Conservation (phyloP, 2,113 vertebrate species). For the Carollia perspicillata region DNA sequence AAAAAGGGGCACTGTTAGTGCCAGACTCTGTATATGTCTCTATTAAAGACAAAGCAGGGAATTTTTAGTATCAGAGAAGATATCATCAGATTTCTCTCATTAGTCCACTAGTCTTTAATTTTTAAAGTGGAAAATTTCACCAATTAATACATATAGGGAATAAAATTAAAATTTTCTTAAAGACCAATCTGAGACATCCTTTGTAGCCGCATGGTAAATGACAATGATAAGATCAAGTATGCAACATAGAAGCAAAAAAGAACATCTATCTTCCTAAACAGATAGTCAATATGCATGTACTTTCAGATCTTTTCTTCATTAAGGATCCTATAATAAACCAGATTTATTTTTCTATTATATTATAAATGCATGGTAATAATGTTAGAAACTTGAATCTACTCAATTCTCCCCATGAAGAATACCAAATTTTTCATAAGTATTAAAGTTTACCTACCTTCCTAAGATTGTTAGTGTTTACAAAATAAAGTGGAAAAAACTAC, state of each 20-base stretch:
- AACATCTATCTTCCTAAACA: neutral
- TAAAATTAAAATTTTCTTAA: conserved; percentile 35
- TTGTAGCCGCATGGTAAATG: neutral
- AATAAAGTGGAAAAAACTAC: neutral
- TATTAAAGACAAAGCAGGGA: neutral
- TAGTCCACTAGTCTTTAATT: neutral
- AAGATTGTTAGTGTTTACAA: neutral
- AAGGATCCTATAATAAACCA: neutral
- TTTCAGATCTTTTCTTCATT: neutral
- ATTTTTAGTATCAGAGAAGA: neutral
- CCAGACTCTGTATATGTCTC: no score
- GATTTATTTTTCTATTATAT: neutral
- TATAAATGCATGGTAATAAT: neutral
- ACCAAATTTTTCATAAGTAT: neutral
- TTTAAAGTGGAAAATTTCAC: neutral
- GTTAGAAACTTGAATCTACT: neutral
- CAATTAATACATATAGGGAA: neutral
- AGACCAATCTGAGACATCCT: neutral
- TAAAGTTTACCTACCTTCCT: neutral
- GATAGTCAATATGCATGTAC: neutral
- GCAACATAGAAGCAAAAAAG: neutral
- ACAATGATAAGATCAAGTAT: neutral
- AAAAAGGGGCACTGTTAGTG: no score
- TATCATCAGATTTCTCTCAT: neutral
- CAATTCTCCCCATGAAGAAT: neutral